Conservation (phyloP, 2,113 vertebrate genomes). For the Spheniscus mendiculus region DNA sequence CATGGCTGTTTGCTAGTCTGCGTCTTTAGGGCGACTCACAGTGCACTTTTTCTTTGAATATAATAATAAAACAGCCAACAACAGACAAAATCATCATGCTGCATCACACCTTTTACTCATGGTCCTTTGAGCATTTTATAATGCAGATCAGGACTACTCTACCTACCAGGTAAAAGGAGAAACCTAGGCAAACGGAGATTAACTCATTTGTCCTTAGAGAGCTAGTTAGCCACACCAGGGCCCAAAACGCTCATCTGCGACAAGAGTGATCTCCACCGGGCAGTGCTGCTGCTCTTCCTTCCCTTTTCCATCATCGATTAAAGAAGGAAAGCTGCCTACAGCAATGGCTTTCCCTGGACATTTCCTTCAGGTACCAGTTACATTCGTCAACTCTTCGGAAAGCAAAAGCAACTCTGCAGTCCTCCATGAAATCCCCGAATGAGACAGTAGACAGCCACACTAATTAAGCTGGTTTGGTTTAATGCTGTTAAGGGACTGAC, state of each 20-base stretch:
- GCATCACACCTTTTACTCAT: not conserved
- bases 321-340: not conserved
- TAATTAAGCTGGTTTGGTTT: not conserved
- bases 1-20: rapidly evolving
- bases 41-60: rapidly evolving
- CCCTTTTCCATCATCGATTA: not conserved
- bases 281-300: not conserved
- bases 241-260: rapidly evolving
- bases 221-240: not conserved
- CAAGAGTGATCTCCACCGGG: not conserved
- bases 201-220: not conserved
- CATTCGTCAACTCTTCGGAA: not conserved
- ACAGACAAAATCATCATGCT: not conserved
- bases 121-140: not conserved
- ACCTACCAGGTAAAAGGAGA: not conserved
- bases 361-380: not conserved
- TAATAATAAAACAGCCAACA: not conserved
- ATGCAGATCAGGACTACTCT: not conserved
- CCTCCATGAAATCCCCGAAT: not conserved
- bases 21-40: rapidly evolving
- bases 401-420: not conserved
- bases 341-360: not conserved
- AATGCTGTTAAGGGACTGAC: not conserved
- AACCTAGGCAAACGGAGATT: not conserved
- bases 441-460: not conserved